Evolutionary conservation across 2,113 vertebrate genomes (phyloP).

Genomic region (Aix galericulata): DNA sequence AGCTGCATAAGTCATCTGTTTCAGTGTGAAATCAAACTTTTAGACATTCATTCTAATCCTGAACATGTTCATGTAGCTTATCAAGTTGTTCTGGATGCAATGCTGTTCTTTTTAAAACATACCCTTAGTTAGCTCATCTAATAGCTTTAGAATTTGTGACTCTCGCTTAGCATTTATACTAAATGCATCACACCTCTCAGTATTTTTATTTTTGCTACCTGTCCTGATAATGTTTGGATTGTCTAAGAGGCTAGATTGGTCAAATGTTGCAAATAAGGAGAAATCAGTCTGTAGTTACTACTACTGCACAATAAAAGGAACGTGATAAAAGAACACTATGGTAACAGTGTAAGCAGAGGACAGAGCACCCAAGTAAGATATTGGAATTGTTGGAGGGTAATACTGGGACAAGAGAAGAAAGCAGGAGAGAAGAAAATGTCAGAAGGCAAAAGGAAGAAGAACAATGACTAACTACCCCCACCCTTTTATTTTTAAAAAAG

Average conservation of each 20-base stretch:
- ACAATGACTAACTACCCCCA: neutral
- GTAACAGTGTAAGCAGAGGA: neutral
- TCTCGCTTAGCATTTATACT: neutral
- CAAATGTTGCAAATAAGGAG: neutral
- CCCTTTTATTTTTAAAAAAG: neutral
- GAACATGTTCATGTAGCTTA: neutral
- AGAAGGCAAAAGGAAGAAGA: neutral
- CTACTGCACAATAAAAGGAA: neutral
- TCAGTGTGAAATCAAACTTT: neutral
- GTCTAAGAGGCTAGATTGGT: neutral
- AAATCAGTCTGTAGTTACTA: neutral
- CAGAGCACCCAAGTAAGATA: neutral
- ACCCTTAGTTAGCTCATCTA: neutral
- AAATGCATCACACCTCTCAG: neutral
- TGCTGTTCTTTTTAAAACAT: neutral
- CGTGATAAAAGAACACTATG: neutral
- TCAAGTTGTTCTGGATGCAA: neutral
- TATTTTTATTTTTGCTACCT: neutral
- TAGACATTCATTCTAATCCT: neutral
- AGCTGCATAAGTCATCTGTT: neutral
- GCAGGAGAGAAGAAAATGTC: accelerated
- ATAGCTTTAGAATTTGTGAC: neutral
- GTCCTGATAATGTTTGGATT: neutral
- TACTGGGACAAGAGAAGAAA: neutral
- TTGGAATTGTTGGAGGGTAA: neutral